A percentile compares a stretch with the other conserved stretches of the same genome.
phyloP scores from a whole-genome alignment of 2,888 invertebrate species.

The Phlogophora meticulosa region DNA sequence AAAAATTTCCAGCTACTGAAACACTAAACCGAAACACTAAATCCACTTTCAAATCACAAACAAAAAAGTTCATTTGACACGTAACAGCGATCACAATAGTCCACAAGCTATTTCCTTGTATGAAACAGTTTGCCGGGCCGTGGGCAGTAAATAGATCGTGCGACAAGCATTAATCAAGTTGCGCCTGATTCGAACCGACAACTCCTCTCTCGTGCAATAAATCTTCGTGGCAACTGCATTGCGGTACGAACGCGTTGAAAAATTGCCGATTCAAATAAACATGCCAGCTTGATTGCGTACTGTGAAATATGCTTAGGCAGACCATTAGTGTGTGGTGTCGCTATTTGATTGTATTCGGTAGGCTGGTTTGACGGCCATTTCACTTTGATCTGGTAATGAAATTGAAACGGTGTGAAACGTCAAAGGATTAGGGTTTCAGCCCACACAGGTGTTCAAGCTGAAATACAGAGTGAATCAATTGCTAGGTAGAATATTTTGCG shows the following conservation, averaged over 20 bases:
- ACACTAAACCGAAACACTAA: neutral
- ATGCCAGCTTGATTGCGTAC: conserved; percentile 78
- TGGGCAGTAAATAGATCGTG: conserved; percentile 80
- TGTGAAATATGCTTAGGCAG: conserved; percentile 56
- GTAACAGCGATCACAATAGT: conserved; percentile 41
- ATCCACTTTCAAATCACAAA: conserved; percentile 20
- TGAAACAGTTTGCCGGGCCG: conserved; percentile 62
- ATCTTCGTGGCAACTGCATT: conserved; percentile 85
- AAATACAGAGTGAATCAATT: conserved; percentile 2
- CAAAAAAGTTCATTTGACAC: conserved; percentile 32
- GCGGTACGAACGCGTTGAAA: conserved; percentile 83
- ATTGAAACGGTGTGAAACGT: conserved; percentile 25
- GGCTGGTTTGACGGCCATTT: conserved; percentile 48
- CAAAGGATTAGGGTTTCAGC: conserved; percentile 16
- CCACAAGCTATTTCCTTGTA: conserved; percentile 62
- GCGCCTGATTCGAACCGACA: conserved; percentile 80
- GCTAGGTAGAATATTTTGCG: neutral
- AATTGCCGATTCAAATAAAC: conserved; percentile 87
- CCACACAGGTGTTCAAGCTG: conserved; percentile 36
- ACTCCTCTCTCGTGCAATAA: conserved; percentile 80
- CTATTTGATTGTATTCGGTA: conserved; percentile 58
- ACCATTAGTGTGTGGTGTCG: conserved; percentile 52
- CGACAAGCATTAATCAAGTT: conserved; percentile 81
- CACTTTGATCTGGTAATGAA: conserved; percentile 47
- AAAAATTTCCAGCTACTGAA: neutral